A percentile compares a stretch with the other conserved stretches of the same genome.
These are phyloP conservation scores for Monochamus saltuarius DNA, from an alignment of 1,140 invertebrate genomes.

Conservation along the genomic window DNA sequence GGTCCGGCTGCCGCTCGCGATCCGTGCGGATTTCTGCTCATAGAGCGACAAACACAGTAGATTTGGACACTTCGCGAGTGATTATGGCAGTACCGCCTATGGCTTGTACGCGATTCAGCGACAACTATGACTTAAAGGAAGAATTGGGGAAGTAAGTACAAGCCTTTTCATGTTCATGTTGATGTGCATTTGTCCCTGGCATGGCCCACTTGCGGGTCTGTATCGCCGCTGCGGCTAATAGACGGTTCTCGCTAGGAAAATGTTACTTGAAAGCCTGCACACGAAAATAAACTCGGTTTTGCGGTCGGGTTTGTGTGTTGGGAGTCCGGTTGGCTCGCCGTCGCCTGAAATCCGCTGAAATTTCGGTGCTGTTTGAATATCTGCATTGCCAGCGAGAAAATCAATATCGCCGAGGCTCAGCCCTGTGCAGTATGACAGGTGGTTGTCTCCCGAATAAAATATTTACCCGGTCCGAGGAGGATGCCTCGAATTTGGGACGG, in stretches of 20 bases:
- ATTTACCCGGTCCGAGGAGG: background rate
- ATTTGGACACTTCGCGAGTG: constrained; percentile 9
- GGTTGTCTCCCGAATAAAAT: constrained; percentile 39
- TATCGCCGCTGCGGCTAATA: constrained; percentile 13
- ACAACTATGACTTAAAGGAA: constrained; percentile 99
- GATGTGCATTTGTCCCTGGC: constrained; percentile 18
- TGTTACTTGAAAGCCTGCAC: constrained; percentile 15
- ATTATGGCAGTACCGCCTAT: constrained; percentile 48
- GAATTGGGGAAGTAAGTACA: constrained; percentile 97
- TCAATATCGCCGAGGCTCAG: constrained; percentile 49
- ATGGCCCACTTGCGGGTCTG: constrained; percentile 18
- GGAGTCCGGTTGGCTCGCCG: background rate
- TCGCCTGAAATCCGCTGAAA: background rate
- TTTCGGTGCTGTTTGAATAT: constrained; percentile 42
- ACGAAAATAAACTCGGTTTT: constrained; percentile 33
- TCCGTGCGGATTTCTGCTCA: constrained; percentile 17
- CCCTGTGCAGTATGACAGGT: constrained; percentile 48
- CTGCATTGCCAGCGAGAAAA: constrained; percentile 52
- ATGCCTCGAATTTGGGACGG: too few relatives aligned
- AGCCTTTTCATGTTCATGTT: constrained; percentile 18
- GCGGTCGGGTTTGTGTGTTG: constrained; percentile 5
- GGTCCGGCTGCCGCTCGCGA: constrained; percentile 5
- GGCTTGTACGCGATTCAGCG: constrained; percentile 90
- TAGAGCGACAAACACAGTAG: constrained; percentile 13
- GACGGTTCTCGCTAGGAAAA: constrained; percentile 19